These are phyloP conservation scores for Chitala chitala DNA, from an alignment of 2,113 vertebrate species.

Conservation along the genomic window DNA sequence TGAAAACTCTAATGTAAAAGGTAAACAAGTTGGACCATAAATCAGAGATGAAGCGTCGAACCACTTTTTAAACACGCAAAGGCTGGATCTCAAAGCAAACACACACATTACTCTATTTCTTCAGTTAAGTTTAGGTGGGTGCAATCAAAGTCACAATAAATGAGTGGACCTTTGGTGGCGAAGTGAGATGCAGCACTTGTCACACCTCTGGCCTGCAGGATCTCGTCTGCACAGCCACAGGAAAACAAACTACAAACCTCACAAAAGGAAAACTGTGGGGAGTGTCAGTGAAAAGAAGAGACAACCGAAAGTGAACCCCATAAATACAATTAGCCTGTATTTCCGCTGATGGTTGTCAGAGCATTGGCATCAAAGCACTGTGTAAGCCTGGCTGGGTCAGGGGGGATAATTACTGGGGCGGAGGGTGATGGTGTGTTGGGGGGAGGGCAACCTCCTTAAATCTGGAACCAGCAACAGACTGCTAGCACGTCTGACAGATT, in stretches of 20 bases:
- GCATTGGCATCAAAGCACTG: constrained; percentile 42
- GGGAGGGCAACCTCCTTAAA: constrained; percentile 39
- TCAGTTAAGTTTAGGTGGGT: neutral
- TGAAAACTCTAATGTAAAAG: neutral
- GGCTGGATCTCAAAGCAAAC: too few species aligned
- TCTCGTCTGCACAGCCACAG: neutral
- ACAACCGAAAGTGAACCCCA: constrained; percentile 35
- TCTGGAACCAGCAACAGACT: too few species aligned
- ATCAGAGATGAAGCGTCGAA: neutral
- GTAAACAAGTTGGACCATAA: neutral
- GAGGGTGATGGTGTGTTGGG: constrained; percentile 23
- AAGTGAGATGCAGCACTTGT: neutral
- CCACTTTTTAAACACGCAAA: neutral
- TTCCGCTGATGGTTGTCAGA: constrained; percentile 60
- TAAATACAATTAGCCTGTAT: constrained; percentile 58
- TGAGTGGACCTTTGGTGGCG: neutral
- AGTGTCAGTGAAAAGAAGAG: constrained; percentile 27
- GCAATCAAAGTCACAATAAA: constrained; percentile 1
- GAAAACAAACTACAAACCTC: neutral
- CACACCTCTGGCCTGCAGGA: neutral
- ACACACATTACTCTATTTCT: neutral
- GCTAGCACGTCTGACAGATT: too few species aligned
- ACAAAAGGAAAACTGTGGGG: constrained; percentile 31
- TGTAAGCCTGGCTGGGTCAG: constrained; percentile 34
- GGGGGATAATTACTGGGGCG: constrained; percentile 29